Percentiles rank a stretch among this genome's conserved stretches.
Evolutionary conservation across 2,797 vertebrate species (phyloP).

Genomic region (Tarsius wallacei): DNA sequence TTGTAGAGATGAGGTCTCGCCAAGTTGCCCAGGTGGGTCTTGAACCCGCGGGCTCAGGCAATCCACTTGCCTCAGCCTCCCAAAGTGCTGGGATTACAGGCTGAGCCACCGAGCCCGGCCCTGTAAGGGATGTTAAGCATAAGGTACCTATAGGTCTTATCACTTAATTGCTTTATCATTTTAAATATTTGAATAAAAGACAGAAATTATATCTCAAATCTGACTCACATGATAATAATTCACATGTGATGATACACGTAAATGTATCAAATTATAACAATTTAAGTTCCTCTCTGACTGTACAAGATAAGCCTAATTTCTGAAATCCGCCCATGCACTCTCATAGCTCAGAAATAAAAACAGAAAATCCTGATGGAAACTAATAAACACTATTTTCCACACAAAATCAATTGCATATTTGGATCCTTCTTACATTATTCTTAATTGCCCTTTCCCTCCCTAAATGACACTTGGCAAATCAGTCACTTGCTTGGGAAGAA

Average conservation of each 20-base stretch:
- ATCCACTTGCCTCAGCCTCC: no score
- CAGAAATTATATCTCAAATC: constrained; percentile 81
- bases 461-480: constrained; percentile 32
- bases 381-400: constrained; percentile 80
- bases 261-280: constrained; percentile 77
- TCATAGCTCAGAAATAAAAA: constrained; percentile 75
- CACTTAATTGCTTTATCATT: constrained; percentile 80
- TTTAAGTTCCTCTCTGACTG: constrained; percentile 48
- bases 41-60: no score
- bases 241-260: constrained; percentile 25
- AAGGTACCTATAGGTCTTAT: constrained; percentile 57
- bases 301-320: constrained; percentile 73
- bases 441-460: constrained; percentile 56
- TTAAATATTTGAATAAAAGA: constrained; percentile 77
- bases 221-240: constrained; percentile 61
- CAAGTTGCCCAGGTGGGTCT: no score
- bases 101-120: no score
- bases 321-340: constrained; percentile 73
- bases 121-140: constrained; percentile 26
- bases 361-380: constrained; percentile 79
- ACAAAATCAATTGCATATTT: constrained; percentile 76
- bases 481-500: constrained; percentile 68
- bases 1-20: no score
- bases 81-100: no score
- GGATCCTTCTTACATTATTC: constrained; percentile 68